Evolutionary conservation across 2,888 invertebrate genomes (phyloP).

Genomic region (Agonopterix subpropinquella): DNA sequence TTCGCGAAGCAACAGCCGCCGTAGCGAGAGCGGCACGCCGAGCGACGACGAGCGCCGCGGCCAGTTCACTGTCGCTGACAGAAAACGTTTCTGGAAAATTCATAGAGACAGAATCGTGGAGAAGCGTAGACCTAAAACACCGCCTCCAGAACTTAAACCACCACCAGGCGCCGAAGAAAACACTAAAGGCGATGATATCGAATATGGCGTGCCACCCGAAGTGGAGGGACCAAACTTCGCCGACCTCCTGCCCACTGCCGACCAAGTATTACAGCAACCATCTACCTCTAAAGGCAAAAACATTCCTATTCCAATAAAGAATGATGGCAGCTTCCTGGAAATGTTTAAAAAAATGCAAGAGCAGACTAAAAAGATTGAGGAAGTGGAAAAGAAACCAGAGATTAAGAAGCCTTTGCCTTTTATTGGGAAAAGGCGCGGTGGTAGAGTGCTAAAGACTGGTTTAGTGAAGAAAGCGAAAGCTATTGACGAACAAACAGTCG

Average conservation of each 20-base stretch:
- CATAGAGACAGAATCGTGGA: conserved; percentile 49
- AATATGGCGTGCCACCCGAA: conserved; percentile 65
- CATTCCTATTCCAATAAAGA: conserved; percentile 83
- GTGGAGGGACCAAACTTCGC: conserved; percentile 66
- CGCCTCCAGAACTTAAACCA: conserved; percentile 53
- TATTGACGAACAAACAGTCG: conserved; percentile 76
- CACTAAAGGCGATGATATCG: conserved; percentile 46
- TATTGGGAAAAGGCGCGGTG: conserved; percentile 89
- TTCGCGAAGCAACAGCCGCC: conserved; percentile 32
- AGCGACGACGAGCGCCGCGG: conserved; percentile 62
- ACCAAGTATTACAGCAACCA: conserved; percentile 37
- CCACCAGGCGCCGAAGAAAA: conserved; percentile 59
- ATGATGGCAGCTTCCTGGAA: conserved; percentile 93
- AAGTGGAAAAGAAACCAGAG: conserved; percentile 45
- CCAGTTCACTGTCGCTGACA: conserved; percentile 64
- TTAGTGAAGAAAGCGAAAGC: conserved; percentile 90
- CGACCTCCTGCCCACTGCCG: conserved; percentile 41
- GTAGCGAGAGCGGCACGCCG: conserved; percentile 31
- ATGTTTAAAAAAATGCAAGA: conserved; percentile 94
- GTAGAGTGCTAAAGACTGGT: conserved; percentile 91
- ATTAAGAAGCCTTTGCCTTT: conserved; percentile 68
- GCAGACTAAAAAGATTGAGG: conserved; percentile 66
- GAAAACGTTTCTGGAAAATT: conserved; percentile 64
- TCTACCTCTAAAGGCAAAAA: conserved; percentile 66
- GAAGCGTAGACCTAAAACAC: conserved; percentile 22